Conservation (phyloP, 1,140 invertebrate species). For the Drosophila grimshawi region DNA sequence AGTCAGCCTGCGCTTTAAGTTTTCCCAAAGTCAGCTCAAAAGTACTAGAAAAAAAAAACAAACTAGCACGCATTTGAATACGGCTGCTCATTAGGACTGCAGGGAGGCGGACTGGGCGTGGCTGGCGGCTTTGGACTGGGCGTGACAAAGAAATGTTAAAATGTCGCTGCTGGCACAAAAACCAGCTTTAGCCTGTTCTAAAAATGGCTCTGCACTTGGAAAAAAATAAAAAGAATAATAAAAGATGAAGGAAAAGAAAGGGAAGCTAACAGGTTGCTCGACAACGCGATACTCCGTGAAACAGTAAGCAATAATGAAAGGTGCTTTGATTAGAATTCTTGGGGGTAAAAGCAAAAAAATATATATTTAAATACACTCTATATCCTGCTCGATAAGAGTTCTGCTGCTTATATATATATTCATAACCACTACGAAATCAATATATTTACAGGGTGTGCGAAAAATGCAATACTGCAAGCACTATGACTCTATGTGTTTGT, state of each 20-base stretch:
- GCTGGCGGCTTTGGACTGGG: constrained; percentile 34
- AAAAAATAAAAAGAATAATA: constrained; percentile 13
- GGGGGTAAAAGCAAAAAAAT: too few relatives aligned
- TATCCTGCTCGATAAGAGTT: too few relatives aligned
- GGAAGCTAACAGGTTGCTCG: not conserved
- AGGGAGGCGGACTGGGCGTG: constrained; percentile 48
- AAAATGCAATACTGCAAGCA: constrained; percentile 23
- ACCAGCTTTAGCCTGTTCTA: constrained; percentile 54
- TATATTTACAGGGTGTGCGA: constrained; percentile 9
- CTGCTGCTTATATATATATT: too few relatives aligned
- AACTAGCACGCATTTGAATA: constrained; percentile 75
- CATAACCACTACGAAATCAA: too few relatives aligned
- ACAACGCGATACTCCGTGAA: constrained; percentile 10
- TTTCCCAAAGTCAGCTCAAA: not conserved
- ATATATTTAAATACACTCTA: too few relatives aligned
- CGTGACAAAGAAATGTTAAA: constrained; percentile 70
- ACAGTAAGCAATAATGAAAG: not conserved
- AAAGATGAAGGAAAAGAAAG: constrained; percentile 2
- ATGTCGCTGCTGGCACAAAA: constrained; percentile 66
- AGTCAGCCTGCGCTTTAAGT: constrained; percentile 43
- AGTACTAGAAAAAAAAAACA: constrained; percentile 1
- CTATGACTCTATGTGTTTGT: constrained; percentile 24
- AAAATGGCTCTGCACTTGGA: constrained; percentile 54
- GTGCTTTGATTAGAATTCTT: too few relatives aligned
- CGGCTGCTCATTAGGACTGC: constrained; percentile 61